Conservation (phyloP, 2,888 invertebrate genomes). For the Julus scanicus region DNA sequence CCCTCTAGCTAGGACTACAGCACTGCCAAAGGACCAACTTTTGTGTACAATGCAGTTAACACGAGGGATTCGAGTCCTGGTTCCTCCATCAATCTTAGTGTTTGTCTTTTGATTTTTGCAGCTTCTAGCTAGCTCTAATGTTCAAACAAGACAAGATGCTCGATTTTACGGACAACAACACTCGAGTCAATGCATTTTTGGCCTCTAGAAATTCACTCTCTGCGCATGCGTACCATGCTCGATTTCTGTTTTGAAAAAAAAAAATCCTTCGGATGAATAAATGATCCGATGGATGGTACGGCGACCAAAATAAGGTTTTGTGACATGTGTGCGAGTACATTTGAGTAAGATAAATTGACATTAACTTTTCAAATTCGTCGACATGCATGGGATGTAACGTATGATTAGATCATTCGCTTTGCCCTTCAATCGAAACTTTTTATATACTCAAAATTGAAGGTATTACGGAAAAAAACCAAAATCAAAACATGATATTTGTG, state of each 20-base stretch:
- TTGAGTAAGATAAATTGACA: constrained; percentile 46
- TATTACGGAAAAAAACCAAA: no score
- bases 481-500: no score
- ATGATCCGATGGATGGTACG: constrained; percentile 41
- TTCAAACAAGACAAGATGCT: constrained; percentile 7
- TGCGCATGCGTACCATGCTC: background rate
- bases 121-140: constrained; percentile 2
- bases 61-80: constrained; percentile 18
- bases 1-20: background rate
- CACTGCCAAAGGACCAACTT: constrained; percentile 48
- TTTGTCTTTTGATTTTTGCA: constrained; percentile 33
- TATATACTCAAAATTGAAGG: background rate
- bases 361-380: constrained; percentile 30
- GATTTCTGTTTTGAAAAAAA: background rate
- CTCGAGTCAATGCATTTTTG: constrained; percentile 4
- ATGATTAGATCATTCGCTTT: constrained; percentile 29
- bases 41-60: constrained; percentile 53
- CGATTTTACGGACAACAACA: background rate
- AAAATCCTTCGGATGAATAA: constrained; percentile 32
- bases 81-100: constrained; percentile 47
- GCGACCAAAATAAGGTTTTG: constrained; percentile 24
- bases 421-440: background rate
- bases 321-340: constrained; percentile 23
- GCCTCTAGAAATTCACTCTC: background rate
- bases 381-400: background rate